These are phyloP conservation scores for Belonocnema kinseyi DNA, from an alignment of 1,140 invertebrate species.

Conservation along the genomic window DNA sequence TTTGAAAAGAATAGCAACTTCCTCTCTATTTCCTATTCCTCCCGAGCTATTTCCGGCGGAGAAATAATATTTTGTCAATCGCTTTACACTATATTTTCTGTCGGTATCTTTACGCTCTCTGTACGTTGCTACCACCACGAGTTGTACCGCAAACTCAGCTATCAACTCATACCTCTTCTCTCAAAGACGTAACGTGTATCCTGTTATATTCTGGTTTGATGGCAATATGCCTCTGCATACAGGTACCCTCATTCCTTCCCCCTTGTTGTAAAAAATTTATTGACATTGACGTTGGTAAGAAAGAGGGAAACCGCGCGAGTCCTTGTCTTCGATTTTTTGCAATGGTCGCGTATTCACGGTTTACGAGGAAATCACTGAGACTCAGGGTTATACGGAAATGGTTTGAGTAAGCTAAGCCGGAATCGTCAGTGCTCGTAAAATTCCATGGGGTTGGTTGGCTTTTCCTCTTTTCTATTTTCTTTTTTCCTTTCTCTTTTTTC, in stretches of 20 bases:
- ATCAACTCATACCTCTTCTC: neutral
- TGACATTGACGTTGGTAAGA: neutral
- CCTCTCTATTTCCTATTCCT: neutral
- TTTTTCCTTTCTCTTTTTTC: no score
- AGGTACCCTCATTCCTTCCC: neutral
- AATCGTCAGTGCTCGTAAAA: constrained; percentile 48
- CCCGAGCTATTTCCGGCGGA: neutral
- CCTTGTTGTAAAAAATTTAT: constrained; percentile 8
- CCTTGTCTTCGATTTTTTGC: constrained; percentile 52
- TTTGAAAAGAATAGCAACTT: neutral
- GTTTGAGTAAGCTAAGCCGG: constrained; percentile 28
- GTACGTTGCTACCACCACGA: constrained; percentile 23
- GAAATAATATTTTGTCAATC: constrained; percentile 54
- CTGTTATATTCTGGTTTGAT: neutral
- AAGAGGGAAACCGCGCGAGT: neutral
- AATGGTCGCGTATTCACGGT: constrained; percentile 34
- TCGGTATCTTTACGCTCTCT: constrained; percentile 20
- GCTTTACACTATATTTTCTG: constrained; percentile 26
- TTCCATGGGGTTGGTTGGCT: constrained; percentile 19
- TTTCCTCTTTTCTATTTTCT: neutral
- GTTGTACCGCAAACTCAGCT: constrained; percentile 38
- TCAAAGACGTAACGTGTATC: no score
- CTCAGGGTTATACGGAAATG: constrained; percentile 23
- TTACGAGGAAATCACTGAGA: constrained; percentile 52
- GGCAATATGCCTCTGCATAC: constrained; percentile 47